A percentile compares a stretch with the other conserved stretches of the same genome.
phyloP scores from a whole-genome alignment of 2,113 vertebrate genomes.

The Aldabrachelys gigantea region DNA sequence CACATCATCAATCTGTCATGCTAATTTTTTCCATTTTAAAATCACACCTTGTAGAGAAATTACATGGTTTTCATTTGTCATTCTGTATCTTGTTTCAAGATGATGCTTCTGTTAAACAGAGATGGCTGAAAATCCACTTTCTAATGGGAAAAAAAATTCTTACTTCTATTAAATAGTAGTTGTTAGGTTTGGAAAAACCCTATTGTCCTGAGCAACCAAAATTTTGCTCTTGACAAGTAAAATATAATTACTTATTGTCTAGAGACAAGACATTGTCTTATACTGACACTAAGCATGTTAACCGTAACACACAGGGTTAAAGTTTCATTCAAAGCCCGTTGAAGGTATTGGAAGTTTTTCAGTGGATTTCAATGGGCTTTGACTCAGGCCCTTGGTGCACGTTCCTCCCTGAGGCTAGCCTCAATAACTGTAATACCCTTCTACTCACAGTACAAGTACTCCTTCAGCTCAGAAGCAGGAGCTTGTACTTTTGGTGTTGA shows the following conservation, averaged over 20 bases:
- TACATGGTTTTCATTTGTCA: too few relatives aligned
- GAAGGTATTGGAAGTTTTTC: neutral
- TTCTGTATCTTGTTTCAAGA: too few relatives aligned
- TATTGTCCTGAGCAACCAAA: neutral
- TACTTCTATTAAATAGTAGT: neutral
- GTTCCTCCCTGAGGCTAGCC: too few relatives aligned
- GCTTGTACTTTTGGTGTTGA: neutral
- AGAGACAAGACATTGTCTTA: neutral
- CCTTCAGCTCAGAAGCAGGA: neutral
- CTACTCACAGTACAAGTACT: too few relatives aligned
- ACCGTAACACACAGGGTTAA: neutral
- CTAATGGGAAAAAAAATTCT: neutral
- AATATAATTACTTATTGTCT: neutral
- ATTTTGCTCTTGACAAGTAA: neutral
- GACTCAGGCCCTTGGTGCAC: too few relatives aligned
- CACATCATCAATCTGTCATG: neutral
- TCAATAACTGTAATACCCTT: too few relatives aligned
- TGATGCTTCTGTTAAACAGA: too few relatives aligned
- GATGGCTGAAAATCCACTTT: neutral
- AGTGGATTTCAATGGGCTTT: neutral
- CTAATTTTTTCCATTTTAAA: neutral
- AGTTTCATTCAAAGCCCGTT: neutral
- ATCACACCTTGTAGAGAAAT: neutral
- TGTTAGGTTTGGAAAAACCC: neutral
- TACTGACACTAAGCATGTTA: fast-evolving